Evolutionary conservation across 23 tunicate species (phyloP), one percentile per base, ranked within the genome.

Genomic region (Trididemnum nubilum): DNA sequence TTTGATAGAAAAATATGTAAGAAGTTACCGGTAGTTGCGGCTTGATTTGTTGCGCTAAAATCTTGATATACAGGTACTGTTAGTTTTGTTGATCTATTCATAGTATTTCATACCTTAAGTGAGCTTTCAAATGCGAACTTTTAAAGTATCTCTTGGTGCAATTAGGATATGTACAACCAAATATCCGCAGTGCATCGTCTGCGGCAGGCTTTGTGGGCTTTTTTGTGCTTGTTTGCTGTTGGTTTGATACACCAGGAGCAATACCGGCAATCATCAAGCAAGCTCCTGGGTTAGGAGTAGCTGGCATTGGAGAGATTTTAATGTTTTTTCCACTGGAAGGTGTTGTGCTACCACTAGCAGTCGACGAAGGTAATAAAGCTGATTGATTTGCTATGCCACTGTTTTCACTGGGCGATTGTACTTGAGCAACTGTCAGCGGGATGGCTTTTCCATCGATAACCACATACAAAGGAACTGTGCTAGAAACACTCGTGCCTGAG

Each of bases 111-210:
- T 33, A 92, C 97, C 97, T 89, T n/a, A 87, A 57, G 71, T 94
- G 99, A 0, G 99, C 99, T 65, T 94, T 94, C 24, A 94, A 71
- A 77, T 94, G 99, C 12, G 90, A 85, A 64, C 99, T 94, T 65
- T 94, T 94, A 3, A 87, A 90, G 78, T 94, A 94, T 15, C 86
- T 51, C 70, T 94, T 94, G 31, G 70, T 85, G 60, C 99, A 94
- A 28, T 77, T 86, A 23, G 77, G 81, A 77, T 88, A 89, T 34
- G 77, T 40, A 64, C 99, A 94, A 18, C 49, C 95, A 76, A 81
- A 87, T 25, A 94, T 82, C 9, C 97, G 64, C 61, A 92, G 61
- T 27, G 85, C 87, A 57, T 90, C 96, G 33, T 88, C 67, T 73
- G 58, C 52, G 2, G 52, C 39, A 21, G 74, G 74, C 22, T 67